Evolutionary conservation across 2,888 invertebrate genomes (phyloP), one percentile per base, ranked within the genome.

Genomic region (Aphodius sticticus): DNA sequence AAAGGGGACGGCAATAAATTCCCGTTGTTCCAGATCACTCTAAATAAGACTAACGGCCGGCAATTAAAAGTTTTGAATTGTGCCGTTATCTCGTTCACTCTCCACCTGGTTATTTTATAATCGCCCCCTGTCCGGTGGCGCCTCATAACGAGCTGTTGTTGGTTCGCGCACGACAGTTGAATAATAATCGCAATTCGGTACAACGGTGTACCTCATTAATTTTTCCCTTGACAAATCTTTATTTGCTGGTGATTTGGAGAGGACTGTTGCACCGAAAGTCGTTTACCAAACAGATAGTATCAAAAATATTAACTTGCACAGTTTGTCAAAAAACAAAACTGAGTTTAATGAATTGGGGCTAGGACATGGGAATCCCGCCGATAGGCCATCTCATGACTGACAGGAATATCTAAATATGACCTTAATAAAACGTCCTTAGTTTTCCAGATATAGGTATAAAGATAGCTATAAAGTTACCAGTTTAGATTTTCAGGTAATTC

Each of bases 31-130:
- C 35, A 35, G 15, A 74, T 74, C 74, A 37, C 74, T 14, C 74
- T 37, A 69, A 76, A 77, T 69, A 77, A 77, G 77, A 77, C 69
- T 77, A 77, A 77, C 69, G 69, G 69, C 16, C 69, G 69, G 69
- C 69, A 77, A 77, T 77, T 77, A 77, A 77, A 77, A 77, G 77
- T 77, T 77, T 69, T 36, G 36, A 69, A 69, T 77, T 69, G 14
- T 53, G 69, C 69, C 77, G 77, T 77, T 77, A 35, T 69, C 69
- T 77, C 36, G 74, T 37, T 53, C 35, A 74, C 37, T 74, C 74
- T 37, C 74, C 74, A 74, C 74, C 74, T 74, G 74, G 74, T 74
- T 74, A 74, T 74, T 74, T 74, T 74, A 74, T 74, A 35, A 74
- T 36, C 74, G 74, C 74, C 36, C 36, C n/a, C 74, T 36, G n/a